These are phyloP conservation scores for Xestia sexstrigata DNA, from an alignment of 2,888 invertebrate genomes.

Conservation along the genomic window DNA sequence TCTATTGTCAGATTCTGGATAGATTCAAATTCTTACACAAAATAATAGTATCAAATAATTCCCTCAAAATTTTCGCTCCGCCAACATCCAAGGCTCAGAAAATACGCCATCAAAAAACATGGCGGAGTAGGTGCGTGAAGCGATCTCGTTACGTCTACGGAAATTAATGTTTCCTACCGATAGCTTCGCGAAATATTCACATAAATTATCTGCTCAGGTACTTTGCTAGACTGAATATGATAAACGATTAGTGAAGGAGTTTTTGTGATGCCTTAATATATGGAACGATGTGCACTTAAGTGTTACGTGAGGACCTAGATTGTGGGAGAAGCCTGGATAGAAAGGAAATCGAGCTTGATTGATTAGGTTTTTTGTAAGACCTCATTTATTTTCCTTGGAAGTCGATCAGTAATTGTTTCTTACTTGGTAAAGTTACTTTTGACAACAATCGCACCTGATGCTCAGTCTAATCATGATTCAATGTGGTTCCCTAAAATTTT, in stretches of 20 bases:
- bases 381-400: slow-evolving; percentile 10
- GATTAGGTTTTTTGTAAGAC: slow-evolving; percentile 13
- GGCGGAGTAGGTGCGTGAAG: slow-evolving; percentile 69
- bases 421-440: neutral
- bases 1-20: neutral
- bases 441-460: slow-evolving; percentile 1
- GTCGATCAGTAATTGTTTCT: slow-evolving; percentile 9
- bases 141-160: slow-evolving; percentile 77
- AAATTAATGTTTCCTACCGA: slow-evolving; percentile 78
- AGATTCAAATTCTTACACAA: neutral
- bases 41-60: slow-evolving; percentile 13
- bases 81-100: slow-evolving; percentile 44
- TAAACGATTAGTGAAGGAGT: slow-evolving; percentile 60
- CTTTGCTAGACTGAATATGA: slow-evolving; percentile 58
- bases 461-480: neutral
- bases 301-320: slow-evolving; percentile 34
- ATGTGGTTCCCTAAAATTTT: neutral
- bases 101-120: slow-evolving; percentile 60
- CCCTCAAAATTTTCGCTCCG: slow-evolving; percentile 28
- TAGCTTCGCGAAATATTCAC: slow-evolving; percentile 68
- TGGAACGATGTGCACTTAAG: slow-evolving; percentile 40
- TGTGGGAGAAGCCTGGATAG: neutral
- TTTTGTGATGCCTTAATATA: slow-evolving; percentile 56
- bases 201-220: slow-evolving; percentile 67
- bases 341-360: slow-evolving; percentile 21